Evolutionary conservation across 2,888 invertebrate species (phyloP), one percentile per base, ranked within the genome.

Genomic region (Strigamia crassipes): DNA sequence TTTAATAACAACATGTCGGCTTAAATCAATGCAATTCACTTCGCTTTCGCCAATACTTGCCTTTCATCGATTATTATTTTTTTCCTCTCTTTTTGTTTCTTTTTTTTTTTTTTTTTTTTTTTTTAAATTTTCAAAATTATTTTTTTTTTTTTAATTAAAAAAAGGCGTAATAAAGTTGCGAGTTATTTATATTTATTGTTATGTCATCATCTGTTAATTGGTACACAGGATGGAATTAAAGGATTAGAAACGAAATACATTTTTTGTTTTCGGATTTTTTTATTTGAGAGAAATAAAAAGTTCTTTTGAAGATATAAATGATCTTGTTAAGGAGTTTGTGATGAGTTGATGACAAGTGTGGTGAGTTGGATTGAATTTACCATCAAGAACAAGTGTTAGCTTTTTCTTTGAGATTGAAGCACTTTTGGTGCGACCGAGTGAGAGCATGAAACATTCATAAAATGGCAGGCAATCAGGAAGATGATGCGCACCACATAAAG

Each of bases 1-100:
- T 73, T 73, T 73, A 73, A 73, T 73, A 73, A 73, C 31, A 73
- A 73, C 73, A 73, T 27, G 73, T 73, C 73, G 73, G 73, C 73
- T 73, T 73, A 73, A 73, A 73, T 73, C 73, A 73, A 73, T 73
- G 73, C 73, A 73, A 73, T 73, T 73, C 73, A 73, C 27, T 73
- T 73, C 27, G 73, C 31, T 66, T 66, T 66, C 10, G 0, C 27
- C 73, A n/a, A 73, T 73, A 73, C 27, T 56, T 56, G 56, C 13
- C 73, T 31, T 13, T 31, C 73, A 73, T 73, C 73, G 73, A 73
- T 73, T 73, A 12, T 31, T 31, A 12, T 73, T 27, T 31, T 27
- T 31, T 31, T 31, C 1, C 9, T 73, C 4, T 73, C 5, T 31
- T 27, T 73, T 27, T 23, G 31, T 27, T 12, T 73, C 31, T 66